These are phyloP conservation scores for Takifugu flavidus DNA, from an alignment of 2,113 vertebrate species.

Conservation along the genomic window DNA sequence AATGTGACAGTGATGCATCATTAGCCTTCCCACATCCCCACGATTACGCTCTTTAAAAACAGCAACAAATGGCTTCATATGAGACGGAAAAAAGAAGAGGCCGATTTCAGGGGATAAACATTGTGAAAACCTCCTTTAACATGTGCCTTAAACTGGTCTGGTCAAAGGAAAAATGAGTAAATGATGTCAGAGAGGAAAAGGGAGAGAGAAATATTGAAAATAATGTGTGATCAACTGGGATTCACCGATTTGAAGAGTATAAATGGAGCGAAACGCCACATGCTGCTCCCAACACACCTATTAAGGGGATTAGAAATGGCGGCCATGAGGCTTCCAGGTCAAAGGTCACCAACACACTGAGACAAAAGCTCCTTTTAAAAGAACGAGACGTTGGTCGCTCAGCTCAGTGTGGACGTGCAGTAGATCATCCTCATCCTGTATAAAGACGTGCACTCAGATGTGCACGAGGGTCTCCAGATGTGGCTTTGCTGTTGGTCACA, in stretches of 20 bases:
- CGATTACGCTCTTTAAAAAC: neutral
- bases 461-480: slow-evolving; percentile 31
- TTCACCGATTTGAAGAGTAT: slow-evolving; percentile 63
- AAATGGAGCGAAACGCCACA: slow-evolving; percentile 62
- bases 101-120: slow-evolving; percentile 5
- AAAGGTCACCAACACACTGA: slow-evolving; percentile 61
- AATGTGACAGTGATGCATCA: neutral
- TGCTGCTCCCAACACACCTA: slow-evolving; percentile 62
- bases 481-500: slow-evolving; percentile 40
- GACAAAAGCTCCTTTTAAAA: slow-evolving; percentile 48
- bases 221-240: slow-evolving; percentile 47
- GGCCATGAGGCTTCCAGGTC: slow-evolving; percentile 54
- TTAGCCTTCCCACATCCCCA: neutral
- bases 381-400: too few relatives aligned
- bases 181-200: slow-evolving; percentile 25
- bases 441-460: neutral
- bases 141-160: too few relatives aligned
- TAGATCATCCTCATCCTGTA: too few relatives aligned
- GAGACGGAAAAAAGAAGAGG: neutral
- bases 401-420: too few relatives aligned
- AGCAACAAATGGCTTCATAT: slow-evolving; percentile 8
- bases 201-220: slow-evolving; percentile 8
- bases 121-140: neutral
- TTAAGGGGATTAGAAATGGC: slow-evolving; percentile 70
- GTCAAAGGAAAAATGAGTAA: slow-evolving; percentile 29